Evolutionary conservation across 2,113 vertebrate species (phyloP).

Genomic region (Ondatra zibethicus): DNA sequence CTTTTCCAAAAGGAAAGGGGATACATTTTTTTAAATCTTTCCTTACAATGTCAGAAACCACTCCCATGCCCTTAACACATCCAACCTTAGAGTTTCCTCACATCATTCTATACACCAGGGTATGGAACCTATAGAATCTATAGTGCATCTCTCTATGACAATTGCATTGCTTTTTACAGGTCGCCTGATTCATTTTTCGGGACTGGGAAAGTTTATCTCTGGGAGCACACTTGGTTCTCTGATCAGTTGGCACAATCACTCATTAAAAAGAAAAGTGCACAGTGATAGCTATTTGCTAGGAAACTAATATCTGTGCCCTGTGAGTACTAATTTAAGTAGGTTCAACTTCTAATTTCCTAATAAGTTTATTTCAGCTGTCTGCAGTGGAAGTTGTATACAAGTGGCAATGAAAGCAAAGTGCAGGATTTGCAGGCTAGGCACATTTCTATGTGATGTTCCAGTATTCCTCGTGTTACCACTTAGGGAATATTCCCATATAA

Average conservation of each 20-base stretch:
- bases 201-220: neutral
- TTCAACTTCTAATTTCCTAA: neutral
- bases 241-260: neutral
- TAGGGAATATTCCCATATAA: conserved; percentile 42
- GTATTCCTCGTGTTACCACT: neutral
- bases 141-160: neutral
- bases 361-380: neutral
- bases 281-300: neutral
- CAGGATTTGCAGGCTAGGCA: neutral
- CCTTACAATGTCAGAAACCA: neutral
- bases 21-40: neutral
- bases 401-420: conserved; percentile 16
- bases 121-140: neutral
- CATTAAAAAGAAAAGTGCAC: neutral
- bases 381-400: neutral
- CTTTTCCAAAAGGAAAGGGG: neutral
- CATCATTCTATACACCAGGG: neutral
- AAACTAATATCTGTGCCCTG: neutral
- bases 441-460: neutral
- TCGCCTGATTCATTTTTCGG: neutral
- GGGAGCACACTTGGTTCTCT: neutral
- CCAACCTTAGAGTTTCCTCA: neutral
- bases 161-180: neutral
- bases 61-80: neutral
- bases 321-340: neutral